Base-by-base conservation (phyloP, 2,113 vertebrate genomes). In the Alligator mississippiensis region DNA sequence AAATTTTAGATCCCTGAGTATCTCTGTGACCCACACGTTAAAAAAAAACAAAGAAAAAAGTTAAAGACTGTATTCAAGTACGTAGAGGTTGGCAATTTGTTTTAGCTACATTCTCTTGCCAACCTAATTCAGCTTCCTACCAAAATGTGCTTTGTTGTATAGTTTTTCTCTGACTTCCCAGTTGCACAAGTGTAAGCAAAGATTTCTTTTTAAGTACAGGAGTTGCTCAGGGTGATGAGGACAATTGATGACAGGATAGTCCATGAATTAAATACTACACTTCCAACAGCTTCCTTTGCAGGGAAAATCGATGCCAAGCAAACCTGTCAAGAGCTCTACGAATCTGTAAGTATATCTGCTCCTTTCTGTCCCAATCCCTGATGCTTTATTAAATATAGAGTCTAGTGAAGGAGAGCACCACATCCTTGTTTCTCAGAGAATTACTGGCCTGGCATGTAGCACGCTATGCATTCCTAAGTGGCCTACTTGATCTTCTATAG, bases 161-260 rank as follows among this genome's bases (percentile, higher is more conserved):
- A 8, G 3, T 15, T 93, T 87, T 3, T 34, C 24, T 82, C 47
- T 30, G 19, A 4, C 27, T 87, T 64, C n/a, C 11, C 81, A 84
- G 84, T 95, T 64, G 93, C 30, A 90, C 72, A 82, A 22, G 4
- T 70, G 38, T 17, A 82, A 89, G 10, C 9, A 76, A 79, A 17
- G 63, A 11, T 24, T 86, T 80, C 87, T 76, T 96, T 83, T 95
- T 64, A 81, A 79, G 84, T 82, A 54, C 90, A 99, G 99, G 99
- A 99, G 96, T 96, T 98, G 86, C 98, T 99, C 92, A 99, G 98
- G 97, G 97, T 97, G 91, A 99, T 99, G 99, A 99, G 99, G 90
- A 99, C 98, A 3, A 99, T 99, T 4, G 99, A 99, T 86, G 99
- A 99, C 97, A 98, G 99, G 92, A 99, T 99, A 15, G 98, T 99